Base-by-base conservation (phyloP, 2,113 vertebrate genomes). In the Callospermophilus lateralis region DNA sequence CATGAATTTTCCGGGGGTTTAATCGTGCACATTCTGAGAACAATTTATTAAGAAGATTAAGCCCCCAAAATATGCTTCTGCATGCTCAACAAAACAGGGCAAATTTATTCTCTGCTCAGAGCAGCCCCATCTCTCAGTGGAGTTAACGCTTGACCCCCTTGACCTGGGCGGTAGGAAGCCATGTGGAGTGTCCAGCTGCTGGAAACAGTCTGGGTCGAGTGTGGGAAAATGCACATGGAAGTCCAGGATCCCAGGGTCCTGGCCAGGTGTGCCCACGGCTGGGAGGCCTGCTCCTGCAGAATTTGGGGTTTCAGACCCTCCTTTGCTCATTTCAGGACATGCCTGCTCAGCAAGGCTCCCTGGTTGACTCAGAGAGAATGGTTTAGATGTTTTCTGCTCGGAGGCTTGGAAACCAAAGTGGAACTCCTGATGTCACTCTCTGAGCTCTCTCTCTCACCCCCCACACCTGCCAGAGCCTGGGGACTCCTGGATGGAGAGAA, bases 21-120 rank as follows among this genome's bases (percentile, higher is more conserved):
- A 98, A 98, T 6, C 77, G 93, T 95, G 92, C 78, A 90, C 97
- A 97, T 96, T 96, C 97, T 97, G 98, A 98, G 96, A 93, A 93
- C 73, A 20, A 98, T 98, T 99, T 98, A 98, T 98, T 96, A 98
- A 97, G 97, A 97, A 81, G 86, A 98, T 98, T 98, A 98, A 98
- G 95, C 96, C 81, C 94, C 90, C 86, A 92, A 97, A 98, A 98
- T 97, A 98, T 91, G 98, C 97, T 98, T 97, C 98, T 96, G 76
- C 11, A 4, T 93, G 98, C 98, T 98, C 96, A 95, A 97, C 95
- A 96, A 98, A 98, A 96, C 97, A 94, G 30, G 67, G 91, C 95
- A 96, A 97, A 98, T 98, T 97, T 96, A 98, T 97, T 95, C 95
- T 96, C 94, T 86, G 96, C 96, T 96, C 84, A 19, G 34, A 85